A percentile compares a stretch with the other conserved stretches of the same genome.
These are phyloP conservation scores for Agrenia bidenticulata DNA, from an alignment of 2,888 invertebrate species.

Conservation along the genomic window DNA sequence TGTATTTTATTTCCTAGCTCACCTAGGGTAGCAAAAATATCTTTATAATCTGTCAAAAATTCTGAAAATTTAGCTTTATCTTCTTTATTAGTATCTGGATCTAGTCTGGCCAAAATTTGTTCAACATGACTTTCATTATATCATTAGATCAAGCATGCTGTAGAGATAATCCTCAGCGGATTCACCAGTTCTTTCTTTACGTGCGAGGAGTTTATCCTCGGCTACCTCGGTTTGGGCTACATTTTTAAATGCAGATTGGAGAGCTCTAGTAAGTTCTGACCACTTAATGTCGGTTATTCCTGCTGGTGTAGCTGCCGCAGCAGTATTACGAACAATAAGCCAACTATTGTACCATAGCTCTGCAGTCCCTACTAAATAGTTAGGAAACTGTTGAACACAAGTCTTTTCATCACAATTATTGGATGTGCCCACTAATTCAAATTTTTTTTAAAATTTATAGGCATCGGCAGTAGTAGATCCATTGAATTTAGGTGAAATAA, in stretches of 20 bases:
- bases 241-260: conserved; percentile 13
- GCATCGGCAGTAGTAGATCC: background rate
- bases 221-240: conserved; percentile 14
- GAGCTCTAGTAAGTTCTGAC: background rate
- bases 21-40: background rate
- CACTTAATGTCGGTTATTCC: background rate
- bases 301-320: background rate
- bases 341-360: background rate
- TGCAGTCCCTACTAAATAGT: background rate
- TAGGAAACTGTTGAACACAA: background rate
- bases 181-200: conserved; percentile 8
- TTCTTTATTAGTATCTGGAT: too few species aligned
- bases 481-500: background rate
- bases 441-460: background rate
- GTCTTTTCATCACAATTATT: background rate
- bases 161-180: background rate
- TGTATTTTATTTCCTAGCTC: too few species aligned
- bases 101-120: too few species aligned
- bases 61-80: background rate
- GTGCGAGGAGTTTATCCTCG: conserved; percentile 9
- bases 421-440: background rate
- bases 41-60: background rate
- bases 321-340: too few species aligned
- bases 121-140: too few species aligned
- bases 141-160: background rate